phyloP scores from a whole-genome alignment of 2,797 vertebrate species.

The Falco concolor region DNA sequence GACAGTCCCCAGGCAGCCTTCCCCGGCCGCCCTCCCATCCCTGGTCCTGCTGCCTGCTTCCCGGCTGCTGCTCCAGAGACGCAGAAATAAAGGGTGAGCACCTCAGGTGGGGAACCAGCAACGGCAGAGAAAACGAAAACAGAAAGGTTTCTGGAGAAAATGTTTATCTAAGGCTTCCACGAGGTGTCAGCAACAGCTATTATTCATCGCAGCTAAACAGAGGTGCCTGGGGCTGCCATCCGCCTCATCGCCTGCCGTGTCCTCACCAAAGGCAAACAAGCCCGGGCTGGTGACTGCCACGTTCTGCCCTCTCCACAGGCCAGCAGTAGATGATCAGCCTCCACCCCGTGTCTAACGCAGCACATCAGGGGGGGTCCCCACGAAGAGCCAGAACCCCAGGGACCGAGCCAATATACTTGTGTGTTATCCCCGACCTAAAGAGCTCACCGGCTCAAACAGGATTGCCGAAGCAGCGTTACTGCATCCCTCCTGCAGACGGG shows the following conservation, averaged over 20 bases:
- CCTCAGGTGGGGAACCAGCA: background rate
- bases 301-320: background rate
- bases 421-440: background rate
- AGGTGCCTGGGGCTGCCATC: background rate
- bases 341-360: background rate
- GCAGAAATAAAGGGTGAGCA: background rate
- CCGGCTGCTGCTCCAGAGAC: background rate
- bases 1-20: background rate
- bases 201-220: background rate
- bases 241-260: background rate
- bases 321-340: background rate
- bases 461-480: accelerated
- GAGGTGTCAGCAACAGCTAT: constrained; percentile 49
- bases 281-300: background rate
- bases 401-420: background rate
- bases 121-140: background rate
- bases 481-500: background rate
- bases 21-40: background rate
- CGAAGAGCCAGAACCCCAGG: accelerated
- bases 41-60: background rate
- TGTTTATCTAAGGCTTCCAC: constrained; percentile 11
- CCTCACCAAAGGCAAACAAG: background rate
- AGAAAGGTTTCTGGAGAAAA: background rate
- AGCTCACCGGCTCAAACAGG: background rate
- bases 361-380: background rate